These are phyloP conservation scores for Sebastiscus tertius DNA, from an alignment of 2,797 vertebrate species.

Conservation along the genomic window DNA sequence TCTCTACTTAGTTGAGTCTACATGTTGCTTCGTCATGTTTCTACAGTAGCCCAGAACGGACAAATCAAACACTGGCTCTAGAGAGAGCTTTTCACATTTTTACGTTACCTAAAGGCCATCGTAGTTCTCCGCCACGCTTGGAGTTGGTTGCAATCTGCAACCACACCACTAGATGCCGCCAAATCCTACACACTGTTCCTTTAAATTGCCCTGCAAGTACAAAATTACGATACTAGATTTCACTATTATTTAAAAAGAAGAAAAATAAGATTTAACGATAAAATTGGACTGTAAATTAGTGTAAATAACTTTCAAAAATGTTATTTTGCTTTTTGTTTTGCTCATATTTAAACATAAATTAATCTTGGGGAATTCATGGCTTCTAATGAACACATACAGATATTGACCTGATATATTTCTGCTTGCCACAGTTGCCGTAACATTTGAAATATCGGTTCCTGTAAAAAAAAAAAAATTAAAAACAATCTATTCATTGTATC, in stretches of 20 bases:
- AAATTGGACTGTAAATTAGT: background rate
- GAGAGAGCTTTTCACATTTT: too few relatives aligned
- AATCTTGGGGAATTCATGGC: background rate
- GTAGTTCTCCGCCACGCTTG: too few relatives aligned
- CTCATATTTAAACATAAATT: background rate
- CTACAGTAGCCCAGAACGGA: too few relatives aligned
- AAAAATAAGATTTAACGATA: background rate
- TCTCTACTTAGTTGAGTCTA: too few relatives aligned
- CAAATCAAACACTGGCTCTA: too few relatives aligned
- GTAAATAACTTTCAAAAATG: background rate
- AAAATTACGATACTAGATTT: background rate
- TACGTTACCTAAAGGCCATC: too few relatives aligned
- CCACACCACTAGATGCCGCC: too few relatives aligned
- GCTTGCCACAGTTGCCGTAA: background rate
- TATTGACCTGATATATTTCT: background rate
- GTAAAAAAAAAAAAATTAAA: background rate
- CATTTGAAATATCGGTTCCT: conserved; percentile 1
- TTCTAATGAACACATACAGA: conserved; percentile 4
- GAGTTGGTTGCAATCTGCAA: too few relatives aligned
- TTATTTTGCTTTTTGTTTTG: background rate
- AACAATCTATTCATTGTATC: background rate
- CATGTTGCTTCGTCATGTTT: too few relatives aligned
- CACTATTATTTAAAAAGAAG: background rate
- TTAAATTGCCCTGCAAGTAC: background rate
- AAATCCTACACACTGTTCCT: too few relatives aligned